These are phyloP conservation scores for Oeneis ivallda DNA, from an alignment of 2,888 invertebrate species.

Conservation along the genomic window DNA sequence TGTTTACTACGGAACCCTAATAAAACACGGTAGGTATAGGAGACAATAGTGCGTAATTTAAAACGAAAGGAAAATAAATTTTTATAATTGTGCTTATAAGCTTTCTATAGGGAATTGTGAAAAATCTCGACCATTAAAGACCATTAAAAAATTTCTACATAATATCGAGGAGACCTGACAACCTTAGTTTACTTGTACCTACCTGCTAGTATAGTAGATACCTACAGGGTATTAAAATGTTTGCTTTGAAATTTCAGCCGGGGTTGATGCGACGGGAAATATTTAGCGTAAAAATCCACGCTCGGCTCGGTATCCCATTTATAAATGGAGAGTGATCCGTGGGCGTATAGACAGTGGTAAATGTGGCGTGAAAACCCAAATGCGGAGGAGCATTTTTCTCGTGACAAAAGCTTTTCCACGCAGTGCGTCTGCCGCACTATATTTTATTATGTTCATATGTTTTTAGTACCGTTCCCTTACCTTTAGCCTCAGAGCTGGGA, in stretches of 20 bases:
- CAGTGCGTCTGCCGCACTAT: slow-evolving; percentile 51
- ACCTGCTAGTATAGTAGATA: slow-evolving; percentile 10
- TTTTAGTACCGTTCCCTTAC: slow-evolving; percentile 19
- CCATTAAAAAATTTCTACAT: slow-evolving; percentile 3
- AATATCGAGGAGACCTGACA: not conserved
- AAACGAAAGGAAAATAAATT: not conserved
- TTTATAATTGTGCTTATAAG: not conserved
- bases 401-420: slow-evolving; percentile 67
- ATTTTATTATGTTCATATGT: slow-evolving; percentile 23
- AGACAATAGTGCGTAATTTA: no score
- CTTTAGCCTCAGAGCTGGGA: not conserved
- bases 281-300: slow-evolving; percentile 58
- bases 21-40: no score
- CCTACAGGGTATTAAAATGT: slow-evolving; percentile 30
- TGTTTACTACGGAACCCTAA: no score
- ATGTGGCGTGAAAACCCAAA: slow-evolving; percentile 75
- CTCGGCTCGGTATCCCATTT: slow-evolving; percentile 67
- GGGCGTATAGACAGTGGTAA: slow-evolving; percentile 64
- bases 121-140: not conserved
- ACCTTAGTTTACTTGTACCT: slow-evolving; percentile 5
- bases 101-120: not conserved
- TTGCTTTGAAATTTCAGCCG: slow-evolving; percentile 30
- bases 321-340: slow-evolving; percentile 72
- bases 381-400: slow-evolving; percentile 70
- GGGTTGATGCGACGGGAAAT: slow-evolving; percentile 30